phyloP scores from a whole-genome alignment of 2,797 vertebrate species.

The Characodon lateralis region DNA sequence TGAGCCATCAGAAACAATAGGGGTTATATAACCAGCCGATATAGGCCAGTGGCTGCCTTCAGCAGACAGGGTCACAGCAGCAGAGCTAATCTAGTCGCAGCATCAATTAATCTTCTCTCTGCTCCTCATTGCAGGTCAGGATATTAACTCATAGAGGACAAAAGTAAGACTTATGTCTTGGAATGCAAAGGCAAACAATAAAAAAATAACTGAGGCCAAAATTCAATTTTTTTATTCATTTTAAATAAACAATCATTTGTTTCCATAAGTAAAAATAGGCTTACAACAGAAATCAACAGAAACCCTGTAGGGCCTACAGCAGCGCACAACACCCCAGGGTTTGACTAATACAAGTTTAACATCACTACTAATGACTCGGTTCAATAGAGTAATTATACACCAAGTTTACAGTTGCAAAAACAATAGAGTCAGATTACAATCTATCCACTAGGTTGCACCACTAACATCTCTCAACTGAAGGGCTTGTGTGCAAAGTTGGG shows the following conservation, averaged over 20 bases:
- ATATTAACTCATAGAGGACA: slow-evolving; percentile 16
- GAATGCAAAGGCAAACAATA: background rate
- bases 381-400: background rate
- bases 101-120: background rate
- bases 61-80: slow-evolving; percentile 51
- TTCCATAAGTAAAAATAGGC: background rate
- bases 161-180: background rate
- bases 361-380: background rate
- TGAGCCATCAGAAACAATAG: slow-evolving; percentile 14
- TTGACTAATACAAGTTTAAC: background rate
- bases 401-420: background rate
- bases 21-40: slow-evolving; percentile 59
- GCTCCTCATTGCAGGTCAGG: slow-evolving; percentile 9
- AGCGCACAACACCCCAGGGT: background rate
- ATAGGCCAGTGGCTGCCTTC: slow-evolving; percentile 61
- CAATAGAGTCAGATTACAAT: background rate
- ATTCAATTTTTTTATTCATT: background rate
- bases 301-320: background rate
- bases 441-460: background rate
- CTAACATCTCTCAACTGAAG: background rate
- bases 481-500: background rate
- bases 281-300: too few species aligned
- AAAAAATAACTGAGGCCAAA: background rate
- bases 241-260: background rate
- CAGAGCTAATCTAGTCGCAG: slow-evolving; percentile 37